Evolutionary conservation across 2,888 invertebrate species (phyloP).

Genomic region (Agrotis exclamationis): DNA sequence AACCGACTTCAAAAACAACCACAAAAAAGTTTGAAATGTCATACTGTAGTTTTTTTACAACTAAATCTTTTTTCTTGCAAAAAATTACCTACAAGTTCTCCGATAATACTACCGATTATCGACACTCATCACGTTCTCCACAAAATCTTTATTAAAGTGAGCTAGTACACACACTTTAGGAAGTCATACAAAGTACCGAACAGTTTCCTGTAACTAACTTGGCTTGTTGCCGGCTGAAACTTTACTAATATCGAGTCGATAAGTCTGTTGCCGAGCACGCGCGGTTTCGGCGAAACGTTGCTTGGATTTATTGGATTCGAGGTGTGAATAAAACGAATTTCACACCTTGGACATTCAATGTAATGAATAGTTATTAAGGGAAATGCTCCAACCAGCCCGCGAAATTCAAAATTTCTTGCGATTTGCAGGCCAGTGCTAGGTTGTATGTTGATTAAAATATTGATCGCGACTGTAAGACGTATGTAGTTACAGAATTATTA

Average conservation of each 20-base stretch:
- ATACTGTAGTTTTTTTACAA: too few relatives aligned
- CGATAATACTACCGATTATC: neutral
- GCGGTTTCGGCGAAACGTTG: neutral
- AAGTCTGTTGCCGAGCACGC: slow-evolving; percentile 1
- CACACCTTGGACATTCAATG: neutral
- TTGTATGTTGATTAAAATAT: too few relatives aligned
- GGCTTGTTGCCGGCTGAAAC: slow-evolving; percentile 26
- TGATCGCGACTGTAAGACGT: too few relatives aligned
- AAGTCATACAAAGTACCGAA: slow-evolving; percentile 20
- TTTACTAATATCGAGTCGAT: slow-evolving; percentile 39
- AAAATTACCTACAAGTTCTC: too few relatives aligned
- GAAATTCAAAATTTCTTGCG: too few relatives aligned
- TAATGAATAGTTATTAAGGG: too few relatives aligned
- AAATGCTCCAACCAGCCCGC: too few relatives aligned
- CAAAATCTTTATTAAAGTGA: neutral
- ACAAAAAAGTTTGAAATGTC: too few relatives aligned
- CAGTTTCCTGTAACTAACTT: slow-evolving; percentile 21
- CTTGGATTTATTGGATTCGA: neutral
- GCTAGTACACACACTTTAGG: neutral
- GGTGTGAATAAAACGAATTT: neutral
- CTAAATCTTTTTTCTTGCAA: too few relatives aligned
- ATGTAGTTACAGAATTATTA: too few relatives aligned
- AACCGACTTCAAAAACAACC: too few relatives aligned
- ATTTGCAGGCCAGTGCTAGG: too few relatives aligned
- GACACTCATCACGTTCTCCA: neutral